These are phyloP conservation scores for Tenebrosternarchus preto DNA, from an alignment of 2,113 vertebrate genomes.

Conservation along the genomic window DNA sequence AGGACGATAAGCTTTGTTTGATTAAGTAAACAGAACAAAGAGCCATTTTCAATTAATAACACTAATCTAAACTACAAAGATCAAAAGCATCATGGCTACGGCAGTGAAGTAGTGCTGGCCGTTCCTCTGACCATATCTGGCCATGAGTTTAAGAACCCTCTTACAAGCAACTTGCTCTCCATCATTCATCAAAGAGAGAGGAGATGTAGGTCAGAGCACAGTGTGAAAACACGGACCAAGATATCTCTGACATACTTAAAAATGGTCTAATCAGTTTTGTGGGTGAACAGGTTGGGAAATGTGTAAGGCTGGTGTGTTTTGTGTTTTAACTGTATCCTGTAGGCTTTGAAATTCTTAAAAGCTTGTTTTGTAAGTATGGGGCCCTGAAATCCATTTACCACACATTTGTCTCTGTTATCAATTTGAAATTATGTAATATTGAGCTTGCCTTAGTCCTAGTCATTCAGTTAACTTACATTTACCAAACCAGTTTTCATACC, in stretches of 20 bases:
- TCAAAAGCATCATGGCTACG: not conserved
- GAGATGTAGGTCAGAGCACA: constrained; percentile 21
- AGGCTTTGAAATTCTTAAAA: not conserved
- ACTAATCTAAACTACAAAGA: no score
- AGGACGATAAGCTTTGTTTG: not conserved
- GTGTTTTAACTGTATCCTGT: not conserved
- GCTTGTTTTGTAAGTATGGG: not conserved
- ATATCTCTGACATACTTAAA: constrained; percentile 22
- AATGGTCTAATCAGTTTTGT: constrained; percentile 3
- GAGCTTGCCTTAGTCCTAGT: not conserved
- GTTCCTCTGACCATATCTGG: not conserved
- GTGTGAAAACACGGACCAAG: constrained; percentile 6
- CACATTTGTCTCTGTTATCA: no score
- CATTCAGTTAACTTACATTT: no score
- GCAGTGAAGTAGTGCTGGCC: not conserved
- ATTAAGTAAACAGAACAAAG: not conserved
- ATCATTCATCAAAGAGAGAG: constrained; percentile 7
- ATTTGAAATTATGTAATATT: not conserved
- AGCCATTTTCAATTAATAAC: not conserved
- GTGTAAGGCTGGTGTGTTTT: not conserved
- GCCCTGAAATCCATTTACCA: not conserved
- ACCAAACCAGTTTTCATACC: no score
- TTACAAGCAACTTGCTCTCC: not conserved
- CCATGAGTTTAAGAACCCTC: constrained; percentile 12
- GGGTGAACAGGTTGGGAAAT: not conserved